Evolutionary conservation across 1,140 invertebrate species (phyloP).

Genomic region (Temnothorax longispinosus): DNA sequence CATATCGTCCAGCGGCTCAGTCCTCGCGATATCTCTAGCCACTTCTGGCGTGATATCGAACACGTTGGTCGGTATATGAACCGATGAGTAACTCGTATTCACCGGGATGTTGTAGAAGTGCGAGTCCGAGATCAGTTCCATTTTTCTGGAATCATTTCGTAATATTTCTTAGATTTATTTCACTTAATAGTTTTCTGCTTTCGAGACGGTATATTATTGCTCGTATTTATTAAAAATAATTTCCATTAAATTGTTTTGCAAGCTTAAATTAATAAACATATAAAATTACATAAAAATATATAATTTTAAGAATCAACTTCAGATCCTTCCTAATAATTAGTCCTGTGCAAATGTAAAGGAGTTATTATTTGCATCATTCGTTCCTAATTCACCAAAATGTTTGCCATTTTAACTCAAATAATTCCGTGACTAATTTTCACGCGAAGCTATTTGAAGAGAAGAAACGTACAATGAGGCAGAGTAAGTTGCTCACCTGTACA

Average conservation of each 20-base stretch:
- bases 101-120: conserved; percentile 95
- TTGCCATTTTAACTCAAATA: background rate
- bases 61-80: conserved; percentile 98
- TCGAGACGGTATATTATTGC: background rate
- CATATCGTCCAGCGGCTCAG: conserved; percentile 92
- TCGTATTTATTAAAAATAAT: background rate
- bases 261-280: background rate
- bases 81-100: conserved; percentile 93
- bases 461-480: background rate
- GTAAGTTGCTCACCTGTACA: conserved; percentile 74
- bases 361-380: background rate
- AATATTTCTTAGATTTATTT: background rate
- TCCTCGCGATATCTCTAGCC: conserved; percentile 93
- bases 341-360: background rate
- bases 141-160: conserved; percentile 73
- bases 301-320: background rate
- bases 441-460: background rate
- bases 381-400: background rate
- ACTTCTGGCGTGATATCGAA: conserved; percentile 91
- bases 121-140: conserved; percentile 89
- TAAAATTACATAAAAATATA: background rate
- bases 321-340: background rate
- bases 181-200: background rate
- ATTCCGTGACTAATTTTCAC: background rate
- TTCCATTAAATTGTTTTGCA: background rate